Conservation (phyloP, 1,140 invertebrate genomes). For the Bombus huntii region DNA sequence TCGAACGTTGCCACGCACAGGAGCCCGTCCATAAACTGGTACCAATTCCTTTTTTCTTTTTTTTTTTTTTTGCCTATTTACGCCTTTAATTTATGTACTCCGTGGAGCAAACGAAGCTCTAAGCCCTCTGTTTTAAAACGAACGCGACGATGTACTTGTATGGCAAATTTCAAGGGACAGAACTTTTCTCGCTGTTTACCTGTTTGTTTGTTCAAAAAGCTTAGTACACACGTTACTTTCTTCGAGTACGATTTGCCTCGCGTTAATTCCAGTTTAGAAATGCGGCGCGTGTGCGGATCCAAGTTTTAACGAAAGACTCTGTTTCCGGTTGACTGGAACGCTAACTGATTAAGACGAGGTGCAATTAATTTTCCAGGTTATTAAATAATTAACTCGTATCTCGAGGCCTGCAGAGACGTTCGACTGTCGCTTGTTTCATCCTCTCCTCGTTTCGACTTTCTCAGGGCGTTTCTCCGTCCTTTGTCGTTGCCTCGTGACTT, state of each 20-base stretch:
- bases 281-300: too few species aligned
- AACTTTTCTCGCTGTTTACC: neutral
- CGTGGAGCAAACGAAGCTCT: neutral
- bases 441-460: constrained; percentile 9
- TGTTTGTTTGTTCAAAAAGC: neutral
- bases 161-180: neutral
- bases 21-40: neutral
- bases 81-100: neutral
- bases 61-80: neutral
- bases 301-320: constrained; percentile 42
- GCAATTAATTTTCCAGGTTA: constrained; percentile 77
- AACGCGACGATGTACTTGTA: neutral
- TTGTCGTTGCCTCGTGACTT: neutral
- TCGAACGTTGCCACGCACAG: neutral
- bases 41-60: neutral
- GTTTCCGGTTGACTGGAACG: constrained; percentile 31
- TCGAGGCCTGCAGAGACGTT: constrained; percentile 33
- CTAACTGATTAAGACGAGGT: constrained; percentile 70
- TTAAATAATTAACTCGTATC: constrained; percentile 76
- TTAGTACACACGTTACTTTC: too few species aligned
- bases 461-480: neutral
- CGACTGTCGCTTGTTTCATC: too few species aligned
- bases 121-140: neutral
- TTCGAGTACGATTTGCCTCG: neutral
- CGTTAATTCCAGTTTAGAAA: neutral